A percentile compares a stretch with the other conserved stretches of the same genome.
Evolutionary conservation across 2,113 vertebrate genomes (phyloP).

Genomic region (Pagrus major): DNA sequence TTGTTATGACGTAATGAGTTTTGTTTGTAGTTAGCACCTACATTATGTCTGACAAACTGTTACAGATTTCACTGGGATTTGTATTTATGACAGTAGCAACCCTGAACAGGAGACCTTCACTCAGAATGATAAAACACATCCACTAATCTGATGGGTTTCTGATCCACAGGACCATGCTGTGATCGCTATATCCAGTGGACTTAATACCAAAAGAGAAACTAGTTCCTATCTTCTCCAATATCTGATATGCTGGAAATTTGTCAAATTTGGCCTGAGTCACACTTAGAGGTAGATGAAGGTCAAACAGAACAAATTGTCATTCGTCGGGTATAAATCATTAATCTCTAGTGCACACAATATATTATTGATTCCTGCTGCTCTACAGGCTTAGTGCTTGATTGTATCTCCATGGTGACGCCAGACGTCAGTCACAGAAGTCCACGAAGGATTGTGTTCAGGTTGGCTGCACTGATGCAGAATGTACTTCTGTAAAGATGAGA

Average conservation of each 20-base stretch:
- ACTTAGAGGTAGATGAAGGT: constrained; percentile 19
- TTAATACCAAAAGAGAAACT: neutral
- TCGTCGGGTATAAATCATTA: constrained; percentile 6
- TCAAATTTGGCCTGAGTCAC: neutral
- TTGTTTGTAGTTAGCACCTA: no score
- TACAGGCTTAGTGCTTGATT: constrained; percentile 23
- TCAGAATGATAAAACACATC: constrained; percentile 12
- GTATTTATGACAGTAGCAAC: no score
- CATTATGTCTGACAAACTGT: no score
- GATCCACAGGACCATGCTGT: neutral
- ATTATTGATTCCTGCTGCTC: constrained; percentile 39
- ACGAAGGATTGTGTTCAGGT: constrained; percentile 46
- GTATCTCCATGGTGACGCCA: constrained; percentile 33
- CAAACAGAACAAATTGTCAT: constrained; percentile 24
- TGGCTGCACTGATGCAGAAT: constrained; percentile 30
- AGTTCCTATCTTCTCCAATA: neutral
- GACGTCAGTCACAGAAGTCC: constrained; percentile 34
- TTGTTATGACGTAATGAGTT: no score
- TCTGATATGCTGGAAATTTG: neutral
- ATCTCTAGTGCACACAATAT: constrained; percentile 18
- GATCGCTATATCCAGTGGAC: neutral
- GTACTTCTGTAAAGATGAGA: constrained; percentile 29
- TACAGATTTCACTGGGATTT: no score
- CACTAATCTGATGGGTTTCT: constrained; percentile 11
- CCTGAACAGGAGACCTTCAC: neutral